These are phyloP conservation scores for Pholis gunnellus DNA, from an alignment of 2,113 vertebrate species.

Conservation along the genomic window DNA sequence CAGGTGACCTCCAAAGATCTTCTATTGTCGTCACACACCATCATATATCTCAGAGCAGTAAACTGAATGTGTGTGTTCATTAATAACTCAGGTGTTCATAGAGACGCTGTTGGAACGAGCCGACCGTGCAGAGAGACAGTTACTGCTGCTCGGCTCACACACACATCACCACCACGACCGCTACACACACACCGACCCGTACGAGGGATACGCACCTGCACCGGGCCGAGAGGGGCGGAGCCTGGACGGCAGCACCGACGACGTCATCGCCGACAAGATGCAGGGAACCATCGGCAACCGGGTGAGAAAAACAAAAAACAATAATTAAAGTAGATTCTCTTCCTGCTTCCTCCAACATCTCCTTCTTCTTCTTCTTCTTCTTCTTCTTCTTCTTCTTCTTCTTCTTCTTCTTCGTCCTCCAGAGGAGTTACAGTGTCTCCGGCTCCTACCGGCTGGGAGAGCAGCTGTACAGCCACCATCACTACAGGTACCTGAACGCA, in stretches of 20 bases:
- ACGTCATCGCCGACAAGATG: slow-evolving; percentile 39
- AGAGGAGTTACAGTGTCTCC: slow-evolving; percentile 80
- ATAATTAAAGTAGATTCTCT: not conserved
- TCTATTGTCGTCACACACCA: not conserved
- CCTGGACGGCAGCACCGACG: slow-evolving; percentile 58
- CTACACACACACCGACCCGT: not conserved
- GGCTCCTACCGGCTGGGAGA: slow-evolving; percentile 66
- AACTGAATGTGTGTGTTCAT: too few relatives aligned
- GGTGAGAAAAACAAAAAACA: slow-evolving; percentile 33
- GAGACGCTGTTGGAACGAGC: slow-evolving; percentile 94
- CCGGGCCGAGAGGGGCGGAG: slow-evolving; percentile 38
- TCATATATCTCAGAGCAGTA: too few relatives aligned
- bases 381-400: too few relatives aligned
- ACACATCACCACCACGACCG: slow-evolving; percentile 15
- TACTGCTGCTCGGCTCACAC: slow-evolving; percentile 86
- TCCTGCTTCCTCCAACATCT: not conserved
- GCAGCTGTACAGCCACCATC: slow-evolving; percentile 39
- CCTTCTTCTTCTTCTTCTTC: too few relatives aligned
- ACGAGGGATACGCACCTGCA: not conserved
- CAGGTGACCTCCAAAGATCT: slow-evolving; percentile 70
- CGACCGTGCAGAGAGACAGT: slow-evolving; percentile 89
- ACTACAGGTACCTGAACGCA: slow-evolving; percentile 48
- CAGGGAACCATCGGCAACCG: slow-evolving; percentile 56
- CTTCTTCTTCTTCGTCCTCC: not conserved
- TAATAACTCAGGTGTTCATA: slow-evolving; percentile 85